These are phyloP conservation scores for Dolichopus griseipennis DNA, from an alignment of 2,888 invertebrate genomes.

Conservation along the genomic window DNA sequence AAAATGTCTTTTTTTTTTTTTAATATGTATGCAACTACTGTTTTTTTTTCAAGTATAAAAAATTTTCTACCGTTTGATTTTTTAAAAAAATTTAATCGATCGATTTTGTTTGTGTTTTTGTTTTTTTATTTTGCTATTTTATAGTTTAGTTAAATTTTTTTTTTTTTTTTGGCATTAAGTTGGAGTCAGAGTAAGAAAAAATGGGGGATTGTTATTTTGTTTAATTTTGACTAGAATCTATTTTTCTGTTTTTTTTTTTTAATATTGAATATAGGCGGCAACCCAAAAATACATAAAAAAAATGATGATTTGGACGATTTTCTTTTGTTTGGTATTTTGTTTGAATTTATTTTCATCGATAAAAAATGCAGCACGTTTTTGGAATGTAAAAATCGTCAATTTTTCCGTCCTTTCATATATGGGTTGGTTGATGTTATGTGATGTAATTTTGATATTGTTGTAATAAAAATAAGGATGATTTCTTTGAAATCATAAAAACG, in stretches of 20 bases:
- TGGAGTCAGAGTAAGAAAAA: neutral
- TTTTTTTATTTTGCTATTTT: neutral
- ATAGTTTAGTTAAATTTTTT: neutral
- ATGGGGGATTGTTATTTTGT: neutral
- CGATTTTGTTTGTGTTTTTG: no score
- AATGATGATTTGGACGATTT: no score
- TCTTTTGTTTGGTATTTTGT: no score
- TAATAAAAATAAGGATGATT: no score
- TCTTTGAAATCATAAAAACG: no score
- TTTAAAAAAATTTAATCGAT: no score
- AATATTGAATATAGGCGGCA: no score
- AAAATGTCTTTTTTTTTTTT: neutral
- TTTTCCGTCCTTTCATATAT: neutral
- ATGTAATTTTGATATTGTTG: no score
- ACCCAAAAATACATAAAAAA: no score
- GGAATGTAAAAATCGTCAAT: neutral
- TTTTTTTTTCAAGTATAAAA: neutral
- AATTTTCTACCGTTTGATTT: neutral
- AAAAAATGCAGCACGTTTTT: neutral
- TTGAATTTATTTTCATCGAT: no score
- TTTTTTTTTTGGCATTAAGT: conserved; percentile 6
- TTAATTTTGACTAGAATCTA: neutral
- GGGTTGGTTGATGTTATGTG: no score
- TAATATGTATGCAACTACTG: no score
- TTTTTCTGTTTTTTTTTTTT: neutral